A percentile compares a stretch with the other conserved stretches of the same genome.
These are phyloP conservation scores for Sander vitreus DNA, from an alignment of 2,113 vertebrate genomes.

Conservation along the genomic window DNA sequence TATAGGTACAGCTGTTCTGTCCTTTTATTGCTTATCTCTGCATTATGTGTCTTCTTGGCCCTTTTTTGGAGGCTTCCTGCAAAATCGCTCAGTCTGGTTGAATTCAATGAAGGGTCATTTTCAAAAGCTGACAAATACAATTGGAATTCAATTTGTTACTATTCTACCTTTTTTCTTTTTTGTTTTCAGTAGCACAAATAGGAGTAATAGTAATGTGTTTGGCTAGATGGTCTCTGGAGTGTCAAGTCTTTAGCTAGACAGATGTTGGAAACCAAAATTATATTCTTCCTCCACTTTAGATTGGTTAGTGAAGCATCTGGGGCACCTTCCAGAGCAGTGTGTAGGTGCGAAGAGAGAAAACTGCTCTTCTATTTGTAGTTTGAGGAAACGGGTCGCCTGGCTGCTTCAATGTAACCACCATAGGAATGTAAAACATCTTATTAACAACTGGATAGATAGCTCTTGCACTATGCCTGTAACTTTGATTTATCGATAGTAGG, in stretches of 20 bases:
- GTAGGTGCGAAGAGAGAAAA: constrained; percentile 36
- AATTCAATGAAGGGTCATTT: neutral
- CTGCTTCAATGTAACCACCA: constrained; percentile 22
- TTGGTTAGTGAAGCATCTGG: constrained; percentile 34
- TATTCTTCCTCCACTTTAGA: constrained; percentile 16
- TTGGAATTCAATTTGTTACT: neutral
- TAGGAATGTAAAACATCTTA: constrained; percentile 32
- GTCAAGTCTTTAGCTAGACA: constrained; percentile 36
- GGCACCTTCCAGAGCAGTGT: constrained; percentile 20
- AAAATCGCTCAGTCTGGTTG: neutral
- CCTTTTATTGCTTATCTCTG: neutral
- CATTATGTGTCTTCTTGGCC: neutral
- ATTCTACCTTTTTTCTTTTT: neutral
- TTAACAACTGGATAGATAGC: constrained; percentile 8
- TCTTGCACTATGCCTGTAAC: neutral
- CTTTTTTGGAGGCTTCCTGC: neutral
- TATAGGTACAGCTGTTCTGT: neutral
- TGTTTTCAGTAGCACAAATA: neutral
- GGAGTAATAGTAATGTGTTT: neutral
- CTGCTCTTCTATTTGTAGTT: constrained; percentile 50
- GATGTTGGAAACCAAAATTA: constrained; percentile 32
- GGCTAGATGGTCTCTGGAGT: constrained; percentile 7
- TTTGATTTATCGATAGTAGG: constrained; percentile 14
- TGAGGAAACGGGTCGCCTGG: constrained; percentile 21
- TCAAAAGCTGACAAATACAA: neutral